Conservation (phyloP, 2,797 vertebrate genomes). For the Scolopax bukidnonensis region DNA sequence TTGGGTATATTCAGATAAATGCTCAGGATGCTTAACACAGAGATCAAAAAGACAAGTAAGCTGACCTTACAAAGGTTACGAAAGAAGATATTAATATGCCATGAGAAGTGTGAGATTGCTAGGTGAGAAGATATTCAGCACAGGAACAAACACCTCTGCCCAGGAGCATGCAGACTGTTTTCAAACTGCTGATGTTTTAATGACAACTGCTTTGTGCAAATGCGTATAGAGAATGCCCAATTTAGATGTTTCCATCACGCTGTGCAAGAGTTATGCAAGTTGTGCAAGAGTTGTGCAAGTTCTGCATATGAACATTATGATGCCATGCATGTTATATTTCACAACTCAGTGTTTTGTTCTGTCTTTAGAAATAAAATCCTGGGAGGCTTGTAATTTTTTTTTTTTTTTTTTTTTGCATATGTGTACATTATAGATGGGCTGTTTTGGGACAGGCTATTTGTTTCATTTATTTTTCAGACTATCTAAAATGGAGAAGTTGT, state of each 20-base stretch:
- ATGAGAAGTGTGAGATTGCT: neutral
- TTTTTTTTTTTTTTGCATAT: neutral
- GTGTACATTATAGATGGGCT: neutral
- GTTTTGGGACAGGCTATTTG: neutral
- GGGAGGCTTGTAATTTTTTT: neutral
- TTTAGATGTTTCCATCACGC: neutral
- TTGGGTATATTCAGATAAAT: neutral
- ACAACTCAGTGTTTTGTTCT: neutral
- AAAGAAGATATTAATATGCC: neutral
- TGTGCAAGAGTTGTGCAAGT: neutral
- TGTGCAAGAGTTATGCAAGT: neutral
- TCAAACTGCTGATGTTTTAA: neutral
- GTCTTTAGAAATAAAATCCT: neutral
- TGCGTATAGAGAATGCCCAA: neutral
- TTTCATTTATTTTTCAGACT: neutral
- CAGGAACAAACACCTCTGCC: slow-evolving; percentile 23
- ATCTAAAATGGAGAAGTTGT: neutral
- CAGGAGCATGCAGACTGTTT: neutral
- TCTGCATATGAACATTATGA: neutral
- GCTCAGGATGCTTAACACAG: neutral
- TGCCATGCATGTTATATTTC: neutral
- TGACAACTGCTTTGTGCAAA: neutral
- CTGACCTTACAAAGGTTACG: neutral
- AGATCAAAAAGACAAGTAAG: neutral
- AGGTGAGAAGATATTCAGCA: slow-evolving; percentile 21